Base-by-base conservation (phyloP, 2,888 invertebrate species). In the Aporophyla nigra region DNA sequence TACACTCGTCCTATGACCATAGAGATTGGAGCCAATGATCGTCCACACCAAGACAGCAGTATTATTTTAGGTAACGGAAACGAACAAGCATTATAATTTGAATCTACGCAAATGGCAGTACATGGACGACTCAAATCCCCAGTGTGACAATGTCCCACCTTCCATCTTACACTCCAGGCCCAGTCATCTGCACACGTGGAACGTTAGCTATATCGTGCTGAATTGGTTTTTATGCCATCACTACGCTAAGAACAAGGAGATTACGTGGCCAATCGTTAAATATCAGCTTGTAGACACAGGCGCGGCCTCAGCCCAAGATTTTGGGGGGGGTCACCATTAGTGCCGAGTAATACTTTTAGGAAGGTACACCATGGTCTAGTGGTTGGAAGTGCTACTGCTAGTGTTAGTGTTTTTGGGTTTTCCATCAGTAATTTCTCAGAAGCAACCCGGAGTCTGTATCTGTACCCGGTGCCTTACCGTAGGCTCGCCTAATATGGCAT, bases 11-110 rank as follows among this genome's bases (percentile, higher is more conserved):
- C 95, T 0, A 93, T 96, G 49, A 95, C 95, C 46, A 94, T 96
- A 73, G 96, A 96, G 81, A 95, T 96, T 69, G 96, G 96, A 19
- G 93, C 93, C 0, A 90, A 92, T 5, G 96, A 96, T 71, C 92
- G 93, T 75, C 94, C 94, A 46, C 93, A 93, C 43, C 95, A 95
- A 85, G 96, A 96, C 79, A 94, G 90, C 75, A 95, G 94, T 85
- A 92, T 96, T 75, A 91, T 94, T 82, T 90, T 96, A 86, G 95
- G 96, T 96, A 82, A 85, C 2, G 1, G 2, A 21, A 10, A 10
- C 5, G 19, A 33, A 59, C 33, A 19, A 33, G 10, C 9, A 59
- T 59, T 5, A 33, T 59, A 9, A 21, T 33, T 59, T 12, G 19
- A 33, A 33, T 59, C 33, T 5, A 10, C 21, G 10, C 10, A 10